phyloP scores from a whole-genome alignment of 2,113 vertebrate genomes.

The Lontra canadensis region DNA sequence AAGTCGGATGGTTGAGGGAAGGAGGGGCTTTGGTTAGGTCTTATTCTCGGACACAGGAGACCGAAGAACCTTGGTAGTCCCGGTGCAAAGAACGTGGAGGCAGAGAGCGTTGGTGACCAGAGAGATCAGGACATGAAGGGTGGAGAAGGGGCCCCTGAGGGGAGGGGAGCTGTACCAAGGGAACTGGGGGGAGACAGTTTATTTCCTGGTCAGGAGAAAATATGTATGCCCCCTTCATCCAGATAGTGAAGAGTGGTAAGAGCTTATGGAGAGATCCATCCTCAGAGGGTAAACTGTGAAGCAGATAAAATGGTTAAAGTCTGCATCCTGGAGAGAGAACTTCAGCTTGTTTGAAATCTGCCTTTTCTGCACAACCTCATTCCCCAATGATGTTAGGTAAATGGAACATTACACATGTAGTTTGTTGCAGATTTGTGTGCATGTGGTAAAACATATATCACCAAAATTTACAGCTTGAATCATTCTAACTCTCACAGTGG shows the following conservation, averaged over 20 bases:
- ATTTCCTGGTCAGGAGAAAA: background rate
- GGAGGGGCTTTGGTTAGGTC: background rate
- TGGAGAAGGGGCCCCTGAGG: background rate
- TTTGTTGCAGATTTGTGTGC: background rate
- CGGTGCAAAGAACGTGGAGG: background rate
- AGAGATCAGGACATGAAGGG: background rate
- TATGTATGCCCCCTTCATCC: background rate
- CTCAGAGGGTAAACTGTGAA: background rate
- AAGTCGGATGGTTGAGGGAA: background rate
- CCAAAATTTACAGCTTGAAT: background rate
- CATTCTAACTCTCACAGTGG: background rate
- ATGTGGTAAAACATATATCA: background rate
- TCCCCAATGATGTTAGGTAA: background rate
- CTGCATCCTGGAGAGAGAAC: background rate
- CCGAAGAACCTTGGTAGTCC: background rate
- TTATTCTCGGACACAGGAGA: background rate
- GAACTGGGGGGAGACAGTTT: background rate
- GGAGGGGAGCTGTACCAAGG: background rate
- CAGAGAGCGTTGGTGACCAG: background rate
- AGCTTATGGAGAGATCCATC: background rate
- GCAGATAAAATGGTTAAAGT: background rate
- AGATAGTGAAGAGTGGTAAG: background rate
- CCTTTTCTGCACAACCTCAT: background rate
- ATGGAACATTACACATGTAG: background rate
- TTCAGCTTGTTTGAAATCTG: background rate